phyloP scores from a whole-genome alignment of 2,888 invertebrate species.

The Cyaniris semiargus region DNA sequence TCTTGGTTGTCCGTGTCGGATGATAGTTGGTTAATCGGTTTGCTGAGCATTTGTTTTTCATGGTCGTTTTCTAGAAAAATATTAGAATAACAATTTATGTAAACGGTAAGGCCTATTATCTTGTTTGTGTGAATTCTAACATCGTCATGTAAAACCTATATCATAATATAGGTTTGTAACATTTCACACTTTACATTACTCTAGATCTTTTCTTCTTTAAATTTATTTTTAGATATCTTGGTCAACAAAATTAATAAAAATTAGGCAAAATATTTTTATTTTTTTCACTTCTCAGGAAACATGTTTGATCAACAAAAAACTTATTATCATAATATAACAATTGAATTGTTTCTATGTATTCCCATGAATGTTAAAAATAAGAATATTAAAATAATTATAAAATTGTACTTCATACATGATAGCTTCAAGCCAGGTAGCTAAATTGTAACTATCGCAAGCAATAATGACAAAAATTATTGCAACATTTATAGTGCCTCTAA shows the following conservation, averaged over 20 bases:
- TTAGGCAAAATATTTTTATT: neutral
- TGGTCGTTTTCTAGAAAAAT: slow-evolving; percentile 53
- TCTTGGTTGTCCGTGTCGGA: slow-evolving; percentile 75
- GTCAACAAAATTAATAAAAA: neutral
- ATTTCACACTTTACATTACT: neutral
- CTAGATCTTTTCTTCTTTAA: neutral
- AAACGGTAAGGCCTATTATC: too few species aligned
- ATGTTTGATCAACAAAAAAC: neutral
- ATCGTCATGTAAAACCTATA: too few species aligned
- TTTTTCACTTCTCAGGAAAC: neutral
- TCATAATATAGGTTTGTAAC: neutral
- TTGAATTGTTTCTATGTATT: neutral
- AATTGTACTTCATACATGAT: neutral
- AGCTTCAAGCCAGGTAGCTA: neutral
- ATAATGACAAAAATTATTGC: neutral
- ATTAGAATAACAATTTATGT: neutral
- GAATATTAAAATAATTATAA: slow-evolving; percentile 10
- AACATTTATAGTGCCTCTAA: too few species aligned
- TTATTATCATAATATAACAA: neutral
- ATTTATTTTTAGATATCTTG: neutral
- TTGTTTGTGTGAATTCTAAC: too few species aligned
- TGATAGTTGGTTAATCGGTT: slow-evolving; percentile 62
- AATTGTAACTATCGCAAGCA: neutral
- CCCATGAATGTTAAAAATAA: neutral
- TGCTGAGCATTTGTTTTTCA: slow-evolving; percentile 50